Evolutionary conservation across 1,140 invertebrate species (phyloP), one percentile per base, ranked within the genome.

Genomic region (Melipona quadrifasciata): DNA sequence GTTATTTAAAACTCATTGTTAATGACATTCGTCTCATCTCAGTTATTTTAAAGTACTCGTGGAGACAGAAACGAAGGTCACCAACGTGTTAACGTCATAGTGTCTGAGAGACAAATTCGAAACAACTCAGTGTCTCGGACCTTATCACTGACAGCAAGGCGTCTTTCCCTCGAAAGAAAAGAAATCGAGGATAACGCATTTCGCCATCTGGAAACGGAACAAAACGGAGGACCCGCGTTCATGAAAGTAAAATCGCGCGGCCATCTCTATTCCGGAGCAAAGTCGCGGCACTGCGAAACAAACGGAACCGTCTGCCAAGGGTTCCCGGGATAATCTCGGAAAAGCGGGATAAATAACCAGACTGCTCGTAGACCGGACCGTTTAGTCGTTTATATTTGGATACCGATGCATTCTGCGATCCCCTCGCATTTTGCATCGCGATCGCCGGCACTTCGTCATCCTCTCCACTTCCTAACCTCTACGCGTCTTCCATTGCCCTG

Each of bases 341-440:
- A 90, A 89, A 89, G 89, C 81, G 83, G 80, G 80, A 86, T 87
- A 90, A 90, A 90, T 83, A 87, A 90, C 77, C 84, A 90, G 88
- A 90, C 86, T 58, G 82, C 19, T 81, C 74, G 86, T 55, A 86
- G 82, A 89, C 88, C 82, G 68, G 82, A 84, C 76, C 75, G 73
- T 89, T 84, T 82, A 82, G 61, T 75, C 87, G 88, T 89, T 90
- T 90, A 90, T 89, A 89, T 90, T 89, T 90, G 88, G 88, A 87
- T 87, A 71, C 55, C 79, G 82, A 89, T 84, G 84, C 67, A n/a
- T 67, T 77, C 72, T 61, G 55, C 67, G 68, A 83, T 57, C 72
- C 34, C 74, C 31, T 12, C 68, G 70, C 51, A 8, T 31, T 73
- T 72, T 77, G 81, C 72, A 65, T 76, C 72, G 68, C 53, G 61